Conservation (phyloP, 2,888 invertebrate species). For the Drosophila flavopinicola region DNA sequence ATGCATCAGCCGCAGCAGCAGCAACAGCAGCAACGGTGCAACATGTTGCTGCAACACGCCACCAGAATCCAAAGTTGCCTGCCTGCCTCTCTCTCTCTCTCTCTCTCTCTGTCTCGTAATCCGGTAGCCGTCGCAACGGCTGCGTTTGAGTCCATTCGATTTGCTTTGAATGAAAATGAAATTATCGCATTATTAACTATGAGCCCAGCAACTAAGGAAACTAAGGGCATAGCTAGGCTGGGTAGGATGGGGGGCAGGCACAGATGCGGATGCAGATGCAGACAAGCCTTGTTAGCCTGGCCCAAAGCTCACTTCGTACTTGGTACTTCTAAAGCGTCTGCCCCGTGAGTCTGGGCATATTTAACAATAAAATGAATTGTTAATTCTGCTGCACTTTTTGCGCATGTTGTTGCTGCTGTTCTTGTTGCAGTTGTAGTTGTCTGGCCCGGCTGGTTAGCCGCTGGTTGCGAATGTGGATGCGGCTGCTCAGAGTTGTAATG, state of each 20-base stretch:
- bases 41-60: conserved; percentile 79
- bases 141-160: conserved; percentile 62
- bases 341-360: conserved; percentile 50
- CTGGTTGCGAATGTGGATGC: conserved; percentile 29
- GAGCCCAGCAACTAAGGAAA: conserved; percentile 28
- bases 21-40: conserved; percentile 40
- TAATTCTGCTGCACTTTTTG: conserved; percentile 77
- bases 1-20: conserved; percentile 57
- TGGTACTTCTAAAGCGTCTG: conserved; percentile 43
- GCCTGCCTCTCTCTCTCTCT: conserved; percentile 12
- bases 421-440: conserved; percentile 27
- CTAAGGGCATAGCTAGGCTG: background rate
- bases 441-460: conserved; percentile 21
- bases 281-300: conserved; percentile 68
- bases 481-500: conserved; percentile 64
- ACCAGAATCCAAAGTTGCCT: conserved; percentile 30
- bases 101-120: conserved; percentile 61
- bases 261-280: conserved; percentile 38
- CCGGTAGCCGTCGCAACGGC: conserved; percentile 56
- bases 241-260: background rate
- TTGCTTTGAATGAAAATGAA: conserved; percentile 81
- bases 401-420: conserved; percentile 26
- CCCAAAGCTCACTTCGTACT: conserved; percentile 37
- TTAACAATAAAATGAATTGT: conserved; percentile 80
- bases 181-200: conserved; percentile 81